These are phyloP conservation scores for Lophura nycthemera DNA, from an alignment of 2,113 vertebrate genomes.

Conservation along the genomic window DNA sequence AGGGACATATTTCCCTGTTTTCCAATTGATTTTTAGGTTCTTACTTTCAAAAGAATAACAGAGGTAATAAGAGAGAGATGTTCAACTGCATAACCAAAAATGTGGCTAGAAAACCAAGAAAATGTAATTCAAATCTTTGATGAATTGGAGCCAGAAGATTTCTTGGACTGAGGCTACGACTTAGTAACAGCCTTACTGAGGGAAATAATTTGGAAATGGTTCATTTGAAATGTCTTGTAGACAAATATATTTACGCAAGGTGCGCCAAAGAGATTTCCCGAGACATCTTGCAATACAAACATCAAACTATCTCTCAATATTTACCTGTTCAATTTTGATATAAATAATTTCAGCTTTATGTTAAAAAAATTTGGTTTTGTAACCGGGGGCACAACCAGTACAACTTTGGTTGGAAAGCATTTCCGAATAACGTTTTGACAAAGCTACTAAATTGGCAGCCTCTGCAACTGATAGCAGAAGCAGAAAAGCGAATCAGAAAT, in stretches of 20 bases:
- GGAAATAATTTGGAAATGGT: background rate
- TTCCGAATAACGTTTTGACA: background rate
- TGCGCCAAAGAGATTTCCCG: background rate
- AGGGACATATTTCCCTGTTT: background rate
- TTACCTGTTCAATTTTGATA: background rate
- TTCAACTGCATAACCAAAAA: background rate
- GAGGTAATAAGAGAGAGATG: background rate
- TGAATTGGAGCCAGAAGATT: background rate
- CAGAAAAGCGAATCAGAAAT: background rate
- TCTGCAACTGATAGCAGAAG: background rate
- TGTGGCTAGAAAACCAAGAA: background rate
- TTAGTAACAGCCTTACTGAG: background rate
- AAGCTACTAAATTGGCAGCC: conserved; percentile 4
- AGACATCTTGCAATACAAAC: background rate
- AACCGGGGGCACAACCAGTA: background rate
- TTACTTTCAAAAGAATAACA: background rate
- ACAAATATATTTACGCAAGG: background rate
- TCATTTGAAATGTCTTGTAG: background rate
- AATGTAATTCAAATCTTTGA: background rate
- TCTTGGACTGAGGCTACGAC: background rate
- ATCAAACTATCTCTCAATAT: background rate
- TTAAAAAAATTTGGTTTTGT: background rate
- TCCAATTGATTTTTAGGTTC: background rate
- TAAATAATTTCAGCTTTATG: background rate
- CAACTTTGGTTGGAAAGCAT: background rate